Evolutionary conservation across 2,888 invertebrate genomes (phyloP), one percentile per base, ranked within the genome.

Genomic region (Glyphotaelius pellucidus): DNA sequence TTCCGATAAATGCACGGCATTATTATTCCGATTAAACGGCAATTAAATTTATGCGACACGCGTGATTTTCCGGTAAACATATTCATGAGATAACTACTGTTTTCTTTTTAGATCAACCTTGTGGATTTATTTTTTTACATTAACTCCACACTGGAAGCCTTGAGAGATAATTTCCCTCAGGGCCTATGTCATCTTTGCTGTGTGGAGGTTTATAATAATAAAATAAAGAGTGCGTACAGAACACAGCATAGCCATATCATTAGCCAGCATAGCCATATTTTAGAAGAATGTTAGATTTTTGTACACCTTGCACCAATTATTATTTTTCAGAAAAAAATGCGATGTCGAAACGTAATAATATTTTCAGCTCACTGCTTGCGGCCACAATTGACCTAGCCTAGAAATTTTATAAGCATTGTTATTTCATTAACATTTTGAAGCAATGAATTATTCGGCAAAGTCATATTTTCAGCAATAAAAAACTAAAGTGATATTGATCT

Each of bases 401-500:
- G n/a, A 7, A 5, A n/a, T 12, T 25, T 25, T 67, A n/a, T 25
- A 25, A 67, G 67, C 25, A 67, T 67, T 1, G 19, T 83, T 38
- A 35, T 83, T 83, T 32, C 83, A 83, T 83, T 35, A 25, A 38
- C 25, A 25, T 83, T 32, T 83, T 83, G 1, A 83, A 25, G 15
- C 81, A 81, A 83, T 83, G 35, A 19, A 83, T 83, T 83, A 83
- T 83, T 86, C 30, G 30, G 35, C 47, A 47, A n/a, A 7, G 25
- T 86, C 42, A 86, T 47, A 3, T 35, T 38, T n/a, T 14, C 14
- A n/a, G 42, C 25, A 47, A 42, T 19, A 47, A 38, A 15, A 42
- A 86, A 42, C 38, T 47, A 3, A 12, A 47, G 7, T 42, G 86
- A 47, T 86, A 86, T n/a, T 47, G 86, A 86, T 86, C 86, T 83